phyloP scores from a whole-genome alignment of 2,797 vertebrate genomes.

The Myoxocephalus aenaeus region DNA sequence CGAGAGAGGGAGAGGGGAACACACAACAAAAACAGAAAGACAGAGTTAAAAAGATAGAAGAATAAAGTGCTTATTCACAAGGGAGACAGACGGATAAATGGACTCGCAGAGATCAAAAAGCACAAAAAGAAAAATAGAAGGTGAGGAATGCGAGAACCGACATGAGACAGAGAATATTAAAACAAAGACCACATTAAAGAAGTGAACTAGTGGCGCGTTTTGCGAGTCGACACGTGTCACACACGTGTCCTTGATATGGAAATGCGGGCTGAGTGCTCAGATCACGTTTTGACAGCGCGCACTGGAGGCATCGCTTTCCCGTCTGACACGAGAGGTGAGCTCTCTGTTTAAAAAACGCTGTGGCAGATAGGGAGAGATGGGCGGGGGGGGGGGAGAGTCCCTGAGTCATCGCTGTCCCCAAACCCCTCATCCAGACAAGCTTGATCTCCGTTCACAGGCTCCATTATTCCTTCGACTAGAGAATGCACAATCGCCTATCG shows the following conservation, averaged over 20 bases:
- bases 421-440: conserved; percentile 71
- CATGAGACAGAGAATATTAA: conserved; percentile 43
- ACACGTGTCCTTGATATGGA: conserved; percentile 74
- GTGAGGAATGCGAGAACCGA: conserved; percentile 29
- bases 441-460: conserved; percentile 72
- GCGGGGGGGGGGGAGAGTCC: conserved; percentile 37
- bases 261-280: conserved; percentile 57
- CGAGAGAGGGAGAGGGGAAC: not conserved
- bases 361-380: conserved; percentile 27
- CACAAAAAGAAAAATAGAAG: not conserved
- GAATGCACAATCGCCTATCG: conserved; percentile 48
- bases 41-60: conserved; percentile 23
- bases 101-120: conserved; percentile 34
- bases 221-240: conserved; percentile 56
- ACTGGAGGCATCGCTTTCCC: conserved; percentile 57
- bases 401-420: conserved; percentile 53
- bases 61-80: conserved; percentile 6
- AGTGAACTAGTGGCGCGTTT: conserved; percentile 46
- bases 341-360: conserved; percentile 44
- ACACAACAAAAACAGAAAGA: conserved; percentile 1
- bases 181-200: conserved; percentile 35
- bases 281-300: conserved; percentile 63
- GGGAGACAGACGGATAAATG: conserved; percentile 28
- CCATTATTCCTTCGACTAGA: conserved; percentile 57
- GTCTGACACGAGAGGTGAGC: conserved; percentile 67